Evolutionary conservation across 2,113 vertebrate genomes (phyloP).

Genomic region (Delphinus delphis): DNA sequence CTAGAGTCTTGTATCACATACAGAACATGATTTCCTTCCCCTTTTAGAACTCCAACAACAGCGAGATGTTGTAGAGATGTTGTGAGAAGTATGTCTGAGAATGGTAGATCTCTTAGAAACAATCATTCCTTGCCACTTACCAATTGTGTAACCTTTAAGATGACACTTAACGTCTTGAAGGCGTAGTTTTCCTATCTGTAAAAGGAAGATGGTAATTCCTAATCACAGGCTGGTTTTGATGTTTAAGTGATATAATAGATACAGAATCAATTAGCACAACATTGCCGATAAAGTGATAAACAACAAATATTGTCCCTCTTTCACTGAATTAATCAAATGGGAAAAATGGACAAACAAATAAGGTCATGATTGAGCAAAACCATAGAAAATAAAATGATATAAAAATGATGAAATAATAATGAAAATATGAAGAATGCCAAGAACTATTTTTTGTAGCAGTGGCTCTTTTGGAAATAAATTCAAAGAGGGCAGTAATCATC

Average conservation of each 20-base stretch:
- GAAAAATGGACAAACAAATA: neutral
- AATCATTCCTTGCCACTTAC: neutral
- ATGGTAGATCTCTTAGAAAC: neutral
- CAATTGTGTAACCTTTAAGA: neutral
- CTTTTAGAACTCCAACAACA: neutral
- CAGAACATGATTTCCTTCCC: neutral
- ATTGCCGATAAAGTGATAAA: neutral
- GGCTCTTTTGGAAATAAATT: neutral
- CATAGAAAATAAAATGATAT: neutral
- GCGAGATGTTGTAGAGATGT: neutral
- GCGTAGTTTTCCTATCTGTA: neutral
- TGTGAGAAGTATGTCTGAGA: neutral
- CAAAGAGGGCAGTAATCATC: neutral
- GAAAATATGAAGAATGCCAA: neutral
- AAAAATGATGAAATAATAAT: neutral
- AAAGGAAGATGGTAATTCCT: neutral
- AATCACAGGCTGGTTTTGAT: neutral
- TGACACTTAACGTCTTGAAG: neutral
- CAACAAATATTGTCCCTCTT: neutral
- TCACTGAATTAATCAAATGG: neutral
- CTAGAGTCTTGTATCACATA: neutral
- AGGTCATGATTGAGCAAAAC: neutral
- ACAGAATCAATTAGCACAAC: neutral
- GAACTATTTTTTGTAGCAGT: neutral
- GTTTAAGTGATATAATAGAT: neutral